Evolutionary conservation across 2,113 vertebrate genomes (phyloP), one percentile per base, ranked within the genome.

Genomic region (Poecilia latipinna): DNA sequence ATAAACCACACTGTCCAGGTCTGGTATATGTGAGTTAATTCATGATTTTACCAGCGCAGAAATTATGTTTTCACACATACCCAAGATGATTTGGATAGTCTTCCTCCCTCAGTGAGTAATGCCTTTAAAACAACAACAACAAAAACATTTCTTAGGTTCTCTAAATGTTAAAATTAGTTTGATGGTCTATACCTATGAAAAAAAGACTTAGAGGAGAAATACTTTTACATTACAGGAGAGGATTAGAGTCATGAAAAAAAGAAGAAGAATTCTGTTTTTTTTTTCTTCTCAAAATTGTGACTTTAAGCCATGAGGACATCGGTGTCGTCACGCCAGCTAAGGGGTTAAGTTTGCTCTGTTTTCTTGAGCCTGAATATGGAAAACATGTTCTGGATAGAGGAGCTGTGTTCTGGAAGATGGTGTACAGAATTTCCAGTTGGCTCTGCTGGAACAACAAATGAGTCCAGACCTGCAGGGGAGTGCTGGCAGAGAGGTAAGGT

Each of bases 341-440:
- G 35, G 11, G 35, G 35, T 37, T 3, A 37, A 70, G 39, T 35
- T 42, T 13, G 62, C 19, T 61, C 4, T 39, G 31, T 32, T 69
- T 71, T 15, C 62, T n/a, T 44, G 12, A 42, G 15, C 13, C 28
- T 7, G 64, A 35, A 48, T 61, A 12, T 44, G 61, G 68, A 31
- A 70, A 60, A 60, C 62, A 66, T 68, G 74, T 57, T 69, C 62
- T 78, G 71, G 75, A 69, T 32, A 51, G 72, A 66, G 17, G 67
- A 82, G 68, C 77, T 54, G 75, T 1, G 65, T 78, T 78, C 84
- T 61, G 79, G 70, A 71, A 57, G 28, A 57, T 51, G 72, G 63
- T 19, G 75, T 73, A 68, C 78, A 77, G 76, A 79, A 61, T 69
- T 80, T 91, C 83, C 89, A 92, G 84, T 78, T 86, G 82, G 88